phyloP scores from a whole-genome alignment of 1,140 invertebrate genomes.

The Contarinia nasturtii region DNA sequence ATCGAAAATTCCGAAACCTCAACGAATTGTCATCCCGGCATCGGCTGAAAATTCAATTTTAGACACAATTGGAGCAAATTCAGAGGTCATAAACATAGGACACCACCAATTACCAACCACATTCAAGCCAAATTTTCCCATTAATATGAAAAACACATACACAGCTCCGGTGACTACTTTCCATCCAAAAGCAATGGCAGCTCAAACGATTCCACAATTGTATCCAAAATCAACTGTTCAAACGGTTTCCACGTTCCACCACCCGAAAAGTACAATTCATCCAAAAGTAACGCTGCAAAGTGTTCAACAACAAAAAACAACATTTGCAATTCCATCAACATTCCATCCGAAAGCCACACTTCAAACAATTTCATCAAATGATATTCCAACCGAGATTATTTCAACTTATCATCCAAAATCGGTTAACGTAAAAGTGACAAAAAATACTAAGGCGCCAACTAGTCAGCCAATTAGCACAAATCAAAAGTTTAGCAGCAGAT shows the following conservation, averaged over 20 bases:
- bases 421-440: no score
- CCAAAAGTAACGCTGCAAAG: constrained; percentile 6
- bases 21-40: neutral
- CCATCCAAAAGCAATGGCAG: constrained; percentile 10
- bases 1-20: neutral
- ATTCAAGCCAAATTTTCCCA: constrained; percentile 14
- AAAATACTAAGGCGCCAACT: no score
- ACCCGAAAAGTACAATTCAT: neutral
- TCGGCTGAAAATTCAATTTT: neutral
- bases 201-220: constrained; percentile 8
- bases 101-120: constrained; percentile 17
- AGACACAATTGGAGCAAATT: neutral
- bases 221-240: constrained; percentile 12
- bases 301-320: constrained; percentile 5
- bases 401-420: no score
- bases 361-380: no score
- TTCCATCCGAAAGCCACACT: neutral
- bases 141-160: constrained; percentile 1
- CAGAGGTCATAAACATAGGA: no score
- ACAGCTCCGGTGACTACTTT: constrained; percentile 15
- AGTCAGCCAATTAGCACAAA: no score
- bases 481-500: no score
- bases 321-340: constrained; percentile 3
- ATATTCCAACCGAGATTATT: no score
- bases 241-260: no score